A percentile compares a stretch with the other conserved stretches of the same genome.
Conservation (phyloP, 1,140 invertebrate genomes). For the Thaumatotibia leucotreta region DNA sequence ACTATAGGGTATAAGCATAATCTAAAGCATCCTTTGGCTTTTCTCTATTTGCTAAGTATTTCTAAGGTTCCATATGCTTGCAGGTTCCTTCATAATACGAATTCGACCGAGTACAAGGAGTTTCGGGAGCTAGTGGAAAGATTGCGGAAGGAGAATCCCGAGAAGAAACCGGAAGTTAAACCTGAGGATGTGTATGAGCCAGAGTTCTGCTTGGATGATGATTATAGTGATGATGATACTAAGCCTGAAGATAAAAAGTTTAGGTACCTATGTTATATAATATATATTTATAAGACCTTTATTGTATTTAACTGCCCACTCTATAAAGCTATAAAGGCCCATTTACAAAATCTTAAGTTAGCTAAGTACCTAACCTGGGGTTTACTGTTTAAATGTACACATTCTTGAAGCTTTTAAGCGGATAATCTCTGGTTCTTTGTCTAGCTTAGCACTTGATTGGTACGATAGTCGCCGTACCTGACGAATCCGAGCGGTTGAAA, state of each 20-base stretch:
- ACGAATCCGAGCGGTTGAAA: no score
- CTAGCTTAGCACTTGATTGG: no score
- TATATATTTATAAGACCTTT: no score
- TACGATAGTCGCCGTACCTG: no score
- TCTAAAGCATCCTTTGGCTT: conserved; percentile 9
- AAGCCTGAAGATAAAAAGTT: conserved; percentile 32
- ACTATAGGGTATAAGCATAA: conserved; percentile 1
- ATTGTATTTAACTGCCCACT: no score
- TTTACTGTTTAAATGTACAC: no score
- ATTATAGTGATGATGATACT: conserved; percentile 47
- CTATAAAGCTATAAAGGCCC: no score
- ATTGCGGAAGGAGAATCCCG: conserved; percentile 39
- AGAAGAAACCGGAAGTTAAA: conserved; percentile 55
- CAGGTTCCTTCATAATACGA: conserved; percentile 71
- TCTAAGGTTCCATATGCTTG: conserved; percentile 26
- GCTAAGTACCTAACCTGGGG: no score
- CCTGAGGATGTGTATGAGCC: conserved; percentile 74
- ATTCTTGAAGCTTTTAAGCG: no score
- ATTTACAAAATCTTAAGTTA: no score
- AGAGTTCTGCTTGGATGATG: conserved; percentile 70
- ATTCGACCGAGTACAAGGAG: conserved; percentile 68
- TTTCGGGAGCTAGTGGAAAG: conserved; percentile 59
- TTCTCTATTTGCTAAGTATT: not conserved
- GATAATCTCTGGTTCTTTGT: no score
- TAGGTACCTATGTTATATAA: no score